Evolutionary conservation across 2,113 vertebrate species (phyloP).

Genomic region (Tychaedon coryphoeus): DNA sequence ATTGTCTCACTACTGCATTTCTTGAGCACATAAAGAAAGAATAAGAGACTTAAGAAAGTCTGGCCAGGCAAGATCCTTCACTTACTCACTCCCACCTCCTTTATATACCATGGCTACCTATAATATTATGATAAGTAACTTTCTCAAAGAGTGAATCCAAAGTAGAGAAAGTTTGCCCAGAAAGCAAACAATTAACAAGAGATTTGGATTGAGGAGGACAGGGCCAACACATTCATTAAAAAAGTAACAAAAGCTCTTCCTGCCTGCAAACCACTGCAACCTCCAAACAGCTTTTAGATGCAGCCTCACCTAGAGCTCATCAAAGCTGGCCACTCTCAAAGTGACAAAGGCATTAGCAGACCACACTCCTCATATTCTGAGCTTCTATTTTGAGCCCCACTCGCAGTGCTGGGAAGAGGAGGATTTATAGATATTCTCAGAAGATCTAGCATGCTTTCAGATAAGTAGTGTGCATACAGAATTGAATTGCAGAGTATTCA

Average conservation of each 20-base stretch:
- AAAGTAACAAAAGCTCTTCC: not conserved
- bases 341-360: not conserved
- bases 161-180: not conserved
- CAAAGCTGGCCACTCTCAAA: not conserved
- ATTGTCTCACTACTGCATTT: not conserved
- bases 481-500: not conserved
- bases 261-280: not conserved
- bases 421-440: not conserved
- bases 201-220: not conserved
- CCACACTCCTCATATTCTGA: not conserved
- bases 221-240: not conserved
- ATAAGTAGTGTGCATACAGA: not conserved
- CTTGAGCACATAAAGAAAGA: not conserved
- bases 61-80: not conserved
- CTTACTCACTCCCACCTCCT: not conserved
- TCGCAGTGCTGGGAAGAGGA: not conserved
- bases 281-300: not conserved
- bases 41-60: not conserved
- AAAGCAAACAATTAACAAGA: not conserved
- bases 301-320: not conserved
- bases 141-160: not conserved
- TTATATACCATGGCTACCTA: not conserved
- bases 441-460: not conserved
- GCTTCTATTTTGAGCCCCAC: not conserved
- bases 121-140: fast-evolving